phyloP scores from a whole-genome alignment of 2,797 vertebrate species.

The Craterocephalus amniculus region DNA sequence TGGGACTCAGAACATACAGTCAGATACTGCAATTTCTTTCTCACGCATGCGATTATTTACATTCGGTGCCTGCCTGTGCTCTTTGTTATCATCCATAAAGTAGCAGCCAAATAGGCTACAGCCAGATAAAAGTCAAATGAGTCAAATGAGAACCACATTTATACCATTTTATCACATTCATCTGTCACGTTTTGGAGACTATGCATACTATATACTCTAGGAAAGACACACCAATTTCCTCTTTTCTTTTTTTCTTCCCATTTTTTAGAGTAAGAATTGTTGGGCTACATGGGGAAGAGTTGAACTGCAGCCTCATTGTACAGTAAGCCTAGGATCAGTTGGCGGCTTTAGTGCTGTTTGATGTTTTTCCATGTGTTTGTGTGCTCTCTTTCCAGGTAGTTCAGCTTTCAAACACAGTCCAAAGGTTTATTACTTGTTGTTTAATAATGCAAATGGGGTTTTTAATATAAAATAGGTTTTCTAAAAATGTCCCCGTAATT shows the following conservation, averaged over 20 bases:
- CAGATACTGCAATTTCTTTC: background rate
- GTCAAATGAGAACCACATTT: too few species aligned
- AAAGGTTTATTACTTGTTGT: background rate
- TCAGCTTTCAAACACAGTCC: background rate
- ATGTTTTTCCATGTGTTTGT: background rate
- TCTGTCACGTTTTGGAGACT: background rate
- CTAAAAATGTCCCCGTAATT: background rate
- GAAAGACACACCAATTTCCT: too few species aligned
- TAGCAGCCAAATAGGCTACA: slow-evolving; percentile 11
- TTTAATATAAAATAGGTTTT: background rate
- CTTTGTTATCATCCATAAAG: background rate
- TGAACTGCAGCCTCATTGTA: too few species aligned
- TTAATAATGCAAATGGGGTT: background rate
- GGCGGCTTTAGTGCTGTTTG: too few species aligned
- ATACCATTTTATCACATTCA: background rate
- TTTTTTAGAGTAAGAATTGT: too few species aligned
- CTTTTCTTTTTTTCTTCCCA: too few species aligned
- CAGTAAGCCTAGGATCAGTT: background rate
- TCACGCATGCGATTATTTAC: background rate
- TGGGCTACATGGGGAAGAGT: too few species aligned
- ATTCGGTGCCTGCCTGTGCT: background rate
- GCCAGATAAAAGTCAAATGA: background rate
- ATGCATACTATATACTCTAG: background rate
- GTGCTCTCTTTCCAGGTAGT: background rate
- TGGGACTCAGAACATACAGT: background rate